Percentiles rank a stretch among this genome's conserved stretches.
Conservation (phyloP, 1,140 invertebrate species). For the Heliothis subflexa region DNA sequence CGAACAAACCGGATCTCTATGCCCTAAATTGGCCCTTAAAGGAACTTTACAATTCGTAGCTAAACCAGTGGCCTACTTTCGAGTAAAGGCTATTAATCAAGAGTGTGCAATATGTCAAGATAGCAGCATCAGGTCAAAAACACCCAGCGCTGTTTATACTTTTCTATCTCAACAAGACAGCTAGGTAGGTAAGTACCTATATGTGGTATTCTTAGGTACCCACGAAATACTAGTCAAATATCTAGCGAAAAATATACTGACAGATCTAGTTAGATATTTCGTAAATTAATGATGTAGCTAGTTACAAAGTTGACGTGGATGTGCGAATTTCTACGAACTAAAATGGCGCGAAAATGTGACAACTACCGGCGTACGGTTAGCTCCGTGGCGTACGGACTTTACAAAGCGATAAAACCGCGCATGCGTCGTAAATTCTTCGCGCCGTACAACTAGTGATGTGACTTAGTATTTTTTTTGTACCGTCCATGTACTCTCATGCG, state of each 20-base stretch:
- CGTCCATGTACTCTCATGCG: not conserved
- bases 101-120: conserved; percentile 66
- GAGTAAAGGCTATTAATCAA: conserved; percentile 67
- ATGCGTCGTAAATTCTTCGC: conserved; percentile 69
- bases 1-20: conserved; percentile 71
- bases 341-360: conserved; percentile 73
- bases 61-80: conserved; percentile 57
- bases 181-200: not conserved
- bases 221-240: no score
- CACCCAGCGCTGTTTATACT: conserved; percentile 49
- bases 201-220: no score
- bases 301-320: no score
- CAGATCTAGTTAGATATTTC: no score
- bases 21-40: conserved; percentile 75
- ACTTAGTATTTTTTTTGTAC: conserved; percentile 20
- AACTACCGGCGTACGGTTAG: conserved; percentile 56
- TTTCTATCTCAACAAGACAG: conserved; percentile 6
- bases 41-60: conserved; percentile 69
- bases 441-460: conserved; percentile 58
- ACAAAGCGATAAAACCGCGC: conserved; percentile 61
- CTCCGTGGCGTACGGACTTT: conserved; percentile 44
- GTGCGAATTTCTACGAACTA: conserved; percentile 48
- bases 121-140: conserved; percentile 69
- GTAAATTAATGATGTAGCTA: no score
- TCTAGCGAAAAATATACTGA: no score